Evolutionary conservation across 2,888 invertebrate genomes (phyloP).

Genomic region (Brachylomia viminalis): DNA sequence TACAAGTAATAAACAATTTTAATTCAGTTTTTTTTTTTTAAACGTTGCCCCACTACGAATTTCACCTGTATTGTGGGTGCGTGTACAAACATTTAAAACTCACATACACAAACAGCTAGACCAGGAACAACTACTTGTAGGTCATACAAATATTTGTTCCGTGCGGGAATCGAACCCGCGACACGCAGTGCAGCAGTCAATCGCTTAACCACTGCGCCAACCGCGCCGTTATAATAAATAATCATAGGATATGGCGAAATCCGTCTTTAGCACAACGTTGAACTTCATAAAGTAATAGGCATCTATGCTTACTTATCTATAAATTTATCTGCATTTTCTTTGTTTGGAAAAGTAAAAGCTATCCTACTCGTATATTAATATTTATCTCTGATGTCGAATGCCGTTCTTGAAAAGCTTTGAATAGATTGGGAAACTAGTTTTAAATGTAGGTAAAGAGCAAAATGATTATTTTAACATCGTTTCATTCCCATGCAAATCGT

Average conservation of each 20-base stretch:
- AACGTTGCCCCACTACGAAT: too few species aligned
- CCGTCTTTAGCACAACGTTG: too few species aligned
- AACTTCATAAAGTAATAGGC: not conserved
- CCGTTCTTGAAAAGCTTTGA: conserved; percentile 7
- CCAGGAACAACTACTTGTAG: too few species aligned
- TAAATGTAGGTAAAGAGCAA: conserved; percentile 40
- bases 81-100: too few species aligned
- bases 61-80: too few species aligned
- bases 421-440: conserved; percentile 38
- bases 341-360: not conserved
- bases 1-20: not conserved
- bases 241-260: not conserved
- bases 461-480: conserved; percentile 39
- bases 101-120: too few species aligned
- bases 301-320: not conserved
- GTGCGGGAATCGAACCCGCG: too few species aligned
- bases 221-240: too few species aligned
- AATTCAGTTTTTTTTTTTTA: too few species aligned
- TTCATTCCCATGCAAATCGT: conserved; percentile 56
- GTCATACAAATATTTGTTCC: too few species aligned
- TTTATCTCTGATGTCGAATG: not conserved
- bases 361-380: not conserved
- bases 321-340: not conserved
- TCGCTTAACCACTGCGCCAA: too few species aligned
- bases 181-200: too few species aligned